Evolutionary conservation across 2,888 invertebrate species (phyloP).

Genomic region (Tipula confusa): DNA sequence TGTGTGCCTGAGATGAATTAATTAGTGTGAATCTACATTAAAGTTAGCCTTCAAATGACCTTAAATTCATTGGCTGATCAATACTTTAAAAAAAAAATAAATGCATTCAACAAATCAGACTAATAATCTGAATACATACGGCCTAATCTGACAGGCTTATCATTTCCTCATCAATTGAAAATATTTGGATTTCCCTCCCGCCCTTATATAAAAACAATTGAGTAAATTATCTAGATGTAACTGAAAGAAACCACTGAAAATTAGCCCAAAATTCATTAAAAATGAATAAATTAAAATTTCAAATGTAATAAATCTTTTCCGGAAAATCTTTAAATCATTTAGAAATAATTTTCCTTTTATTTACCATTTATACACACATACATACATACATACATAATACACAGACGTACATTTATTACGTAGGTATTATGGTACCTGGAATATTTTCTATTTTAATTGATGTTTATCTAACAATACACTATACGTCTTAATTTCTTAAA

Average conservation of each 20-base stretch:
- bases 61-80: too few relatives aligned
- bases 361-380: neutral
- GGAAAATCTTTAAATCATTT: constrained; percentile 14
- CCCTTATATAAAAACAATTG: too few relatives aligned
- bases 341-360: neutral
- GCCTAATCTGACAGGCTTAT: too few relatives aligned
- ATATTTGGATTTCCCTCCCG: too few relatives aligned
- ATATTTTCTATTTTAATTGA: neutral
- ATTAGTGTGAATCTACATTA: too few relatives aligned
- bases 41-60: too few relatives aligned
- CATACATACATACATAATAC: neutral
- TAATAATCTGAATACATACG: too few relatives aligned
- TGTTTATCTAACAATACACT: constrained; percentile 3
- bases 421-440: neutral
- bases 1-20: too few relatives aligned
- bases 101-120: too few relatives aligned
- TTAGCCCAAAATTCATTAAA: neutral
- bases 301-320: neutral
- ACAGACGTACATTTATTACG: neutral
- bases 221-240: too few relatives aligned
- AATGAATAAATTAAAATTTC: constrained; percentile 14
- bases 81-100: too few relatives aligned
- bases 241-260: neutral
- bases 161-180: too few relatives aligned
- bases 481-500: neutral